These are phyloP conservation scores for Akabosia matsudoensis DNA, from an alignment of 1,140 invertebrate genomes.

Conservation along the genomic window DNA sequence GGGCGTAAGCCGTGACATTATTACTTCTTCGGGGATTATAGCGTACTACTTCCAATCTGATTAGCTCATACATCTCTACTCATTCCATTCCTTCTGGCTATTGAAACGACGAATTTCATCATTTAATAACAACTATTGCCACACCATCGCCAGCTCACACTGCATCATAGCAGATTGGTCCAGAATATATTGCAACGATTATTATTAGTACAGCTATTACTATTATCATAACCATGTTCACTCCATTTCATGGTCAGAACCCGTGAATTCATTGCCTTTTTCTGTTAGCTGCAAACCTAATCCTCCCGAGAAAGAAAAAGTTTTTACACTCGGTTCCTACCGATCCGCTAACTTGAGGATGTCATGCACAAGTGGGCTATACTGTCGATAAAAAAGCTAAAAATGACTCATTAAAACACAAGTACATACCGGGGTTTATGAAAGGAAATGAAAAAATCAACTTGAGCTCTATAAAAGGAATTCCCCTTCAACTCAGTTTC, in stretches of 20 bases:
- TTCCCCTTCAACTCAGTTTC: no score
- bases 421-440: no score
- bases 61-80: conserved; percentile 36
- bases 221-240: not conserved
- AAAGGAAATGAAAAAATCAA: no score
- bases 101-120: not conserved
- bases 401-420: no score
- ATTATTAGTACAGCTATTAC: not conserved
- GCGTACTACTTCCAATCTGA: conserved; percentile 32
- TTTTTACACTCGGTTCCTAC: not conserved
- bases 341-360: not conserved
- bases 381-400: not conserved
- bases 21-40: conserved; percentile 32
- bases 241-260: not conserved
- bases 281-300: not conserved
- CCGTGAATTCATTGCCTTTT: not conserved
- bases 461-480: no score
- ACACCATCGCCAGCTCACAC: not conserved
- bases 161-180: not conserved
- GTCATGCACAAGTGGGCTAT: not conserved
- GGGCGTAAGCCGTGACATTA: conserved; percentile 41
- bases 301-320: not conserved
- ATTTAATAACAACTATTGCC: not conserved
- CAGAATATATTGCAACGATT: not conserved
- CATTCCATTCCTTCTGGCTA: conserved; percentile 33